Percentiles rank a stretch among this genome's conserved stretches.
phyloP scores from a whole-genome alignment of 2,113 vertebrate genomes.

The Turdus rufiventris region DNA sequence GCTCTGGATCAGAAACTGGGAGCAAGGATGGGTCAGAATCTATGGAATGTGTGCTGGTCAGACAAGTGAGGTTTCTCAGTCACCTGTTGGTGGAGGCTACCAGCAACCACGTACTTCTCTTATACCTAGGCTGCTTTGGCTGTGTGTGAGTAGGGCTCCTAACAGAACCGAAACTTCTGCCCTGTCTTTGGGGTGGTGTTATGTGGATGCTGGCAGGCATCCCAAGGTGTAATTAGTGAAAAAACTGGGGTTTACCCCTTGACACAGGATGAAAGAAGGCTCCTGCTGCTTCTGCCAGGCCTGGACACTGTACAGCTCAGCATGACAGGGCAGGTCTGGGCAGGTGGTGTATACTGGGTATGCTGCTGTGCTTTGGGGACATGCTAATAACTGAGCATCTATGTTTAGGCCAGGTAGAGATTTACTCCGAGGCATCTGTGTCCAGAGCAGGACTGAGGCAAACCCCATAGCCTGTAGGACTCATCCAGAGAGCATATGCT shows the following conservation, averaged over 20 bases:
- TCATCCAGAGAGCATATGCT: background rate
- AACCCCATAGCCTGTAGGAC: background rate
- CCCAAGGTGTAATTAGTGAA: background rate
- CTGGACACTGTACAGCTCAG: background rate
- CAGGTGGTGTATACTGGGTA: fast-evolving
- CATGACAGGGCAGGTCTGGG: background rate
- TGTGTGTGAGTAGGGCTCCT: background rate
- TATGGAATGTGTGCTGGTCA: background rate
- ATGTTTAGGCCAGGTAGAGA: background rate
- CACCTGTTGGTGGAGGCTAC: background rate
- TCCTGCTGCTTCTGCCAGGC: background rate
- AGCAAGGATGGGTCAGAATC: background rate
- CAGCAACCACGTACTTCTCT: fast-evolving
- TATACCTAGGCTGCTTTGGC: background rate
- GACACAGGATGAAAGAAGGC: background rate
- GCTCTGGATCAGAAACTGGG: background rate
- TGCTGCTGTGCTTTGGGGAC: background rate
- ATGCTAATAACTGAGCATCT: background rate
- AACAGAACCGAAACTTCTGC: background rate
- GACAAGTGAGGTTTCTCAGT: background rate
- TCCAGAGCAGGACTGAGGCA: background rate
- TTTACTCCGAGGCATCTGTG: background rate
- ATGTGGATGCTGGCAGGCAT: background rate
- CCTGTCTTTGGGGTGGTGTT: background rate
- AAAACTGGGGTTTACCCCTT: background rate